Evolutionary conservation across 2,888 invertebrate genomes (phyloP), one percentile per base, ranked within the genome.

Genomic region (Rhorus exstirpatorius): DNA sequence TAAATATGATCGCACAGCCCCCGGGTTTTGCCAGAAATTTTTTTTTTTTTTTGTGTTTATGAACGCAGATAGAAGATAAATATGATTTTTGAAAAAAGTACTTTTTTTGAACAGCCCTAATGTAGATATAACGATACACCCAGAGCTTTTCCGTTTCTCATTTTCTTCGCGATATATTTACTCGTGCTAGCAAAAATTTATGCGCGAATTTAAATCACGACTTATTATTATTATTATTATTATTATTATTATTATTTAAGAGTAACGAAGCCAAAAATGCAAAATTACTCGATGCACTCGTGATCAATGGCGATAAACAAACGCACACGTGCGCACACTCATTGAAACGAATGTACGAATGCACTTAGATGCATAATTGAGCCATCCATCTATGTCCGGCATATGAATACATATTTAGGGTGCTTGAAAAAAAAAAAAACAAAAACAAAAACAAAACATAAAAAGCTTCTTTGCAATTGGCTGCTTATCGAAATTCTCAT

Each of bases 81-180:
- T 14, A n/a, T 21, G 38, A 19, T 49, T 31, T 53, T 51, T 17
- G 35, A 7, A 49, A 49, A 49, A 49, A 14, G 4, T 2, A 49
- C 14, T n/a, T 44, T 44, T 49, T 14, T 31, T 31, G 31, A 17
- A 49, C 19, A 38, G 21, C 1, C 6, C 49, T 46, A 49, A 14
- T 65, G 75, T 55, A 75, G 46, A 75, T 44, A 17, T 44, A 75
- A 76, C 67, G 61, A 63, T 26, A 74, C 53, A 44, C 44, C 55
- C 53, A 31, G 38, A 10, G 6, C 24, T 41, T 41, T 63, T 19
- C 31, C 21, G 8, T 24, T 53, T 38, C 8, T 31, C 44, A 4
- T n/a, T 49, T 31, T 31, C 4, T 19, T 19, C 17, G 10, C 31
- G 51, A 31, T 46, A 51, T 19, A 41, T 35, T 41, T 17, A 41